Evolutionary conservation across 1,140 invertebrate species (phyloP).

Genomic region (Philotrypesis tridentata): DNA sequence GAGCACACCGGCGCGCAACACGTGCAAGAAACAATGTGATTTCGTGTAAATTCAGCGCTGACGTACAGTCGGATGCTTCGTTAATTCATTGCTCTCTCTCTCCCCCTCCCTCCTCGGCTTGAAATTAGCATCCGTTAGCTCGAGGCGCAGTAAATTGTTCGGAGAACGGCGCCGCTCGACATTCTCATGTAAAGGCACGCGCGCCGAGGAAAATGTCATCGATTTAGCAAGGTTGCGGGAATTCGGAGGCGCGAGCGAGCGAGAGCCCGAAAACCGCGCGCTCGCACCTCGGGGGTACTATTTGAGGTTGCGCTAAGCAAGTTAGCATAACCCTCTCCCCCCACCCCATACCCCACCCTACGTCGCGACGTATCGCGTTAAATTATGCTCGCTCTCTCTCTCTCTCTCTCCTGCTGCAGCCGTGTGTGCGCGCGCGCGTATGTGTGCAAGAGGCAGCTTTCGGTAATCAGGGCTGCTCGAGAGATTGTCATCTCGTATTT

Average conservation of each 20-base stretch:
- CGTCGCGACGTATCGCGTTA: constrained; percentile 70
- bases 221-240: constrained; percentile 63
- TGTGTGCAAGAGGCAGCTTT: neutral
- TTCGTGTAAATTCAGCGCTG: neutral
- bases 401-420: too few relatives aligned
- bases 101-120: neutral
- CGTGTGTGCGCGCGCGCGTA: constrained; percentile 56
- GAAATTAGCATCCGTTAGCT: constrained; percentile 48
- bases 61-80: neutral
- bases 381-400: constrained; percentile 74
- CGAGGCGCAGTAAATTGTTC: constrained; percentile 46
- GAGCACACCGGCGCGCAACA: too few relatives aligned
- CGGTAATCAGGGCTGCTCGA: neutral
- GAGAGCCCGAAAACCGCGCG: constrained; percentile 30
- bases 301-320: constrained; percentile 74
- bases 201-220: constrained; percentile 58
- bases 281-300: constrained; percentile 61
- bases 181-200: constrained; percentile 45
- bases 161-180: constrained; percentile 21
- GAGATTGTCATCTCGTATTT: constrained; percentile 49
- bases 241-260: constrained; percentile 40
- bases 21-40: neutral
- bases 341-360: too few relatives aligned
- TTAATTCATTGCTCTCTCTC: neutral
- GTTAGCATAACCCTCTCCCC: constrained; percentile 70